Evolutionary conservation across 2,888 invertebrate species (phyloP).

Genomic region (Caenorhabditis angaria): DNA sequence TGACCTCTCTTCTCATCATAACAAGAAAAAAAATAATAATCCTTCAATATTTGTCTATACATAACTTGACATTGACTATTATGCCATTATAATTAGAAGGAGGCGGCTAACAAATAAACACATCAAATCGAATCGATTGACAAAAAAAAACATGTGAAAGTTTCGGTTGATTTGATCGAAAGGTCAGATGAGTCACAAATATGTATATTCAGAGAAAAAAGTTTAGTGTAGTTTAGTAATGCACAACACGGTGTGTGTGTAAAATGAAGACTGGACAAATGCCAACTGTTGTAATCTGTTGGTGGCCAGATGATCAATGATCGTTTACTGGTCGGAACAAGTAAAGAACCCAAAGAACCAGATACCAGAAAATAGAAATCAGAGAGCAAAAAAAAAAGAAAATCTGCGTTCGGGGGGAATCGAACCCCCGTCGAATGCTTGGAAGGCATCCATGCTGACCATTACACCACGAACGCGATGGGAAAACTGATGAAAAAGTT

Average conservation of each 20-base stretch:
- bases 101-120: too few relatives aligned
- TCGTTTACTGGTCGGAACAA: not conserved
- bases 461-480: conserved; percentile 54
- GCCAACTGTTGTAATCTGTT: not conserved
- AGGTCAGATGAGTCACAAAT: too few relatives aligned
- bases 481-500: not conserved
- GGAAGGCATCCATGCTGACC: conserved; percentile 59
- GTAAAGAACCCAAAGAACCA: too few relatives aligned
- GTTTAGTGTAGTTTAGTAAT: too few relatives aligned
- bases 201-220: too few relatives aligned
- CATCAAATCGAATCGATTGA: too few relatives aligned
- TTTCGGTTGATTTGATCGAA: too few relatives aligned
- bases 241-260: too few relatives aligned
- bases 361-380: not conserved
- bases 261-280: not conserved
- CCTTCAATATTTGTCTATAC: not conserved
- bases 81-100: not conserved
- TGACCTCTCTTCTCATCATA: not conserved
- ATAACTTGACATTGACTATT: not conserved
- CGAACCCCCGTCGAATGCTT: conserved; percentile 58
- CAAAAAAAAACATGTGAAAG: too few relatives aligned
- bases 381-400: not conserved
- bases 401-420: conserved; percentile 54
- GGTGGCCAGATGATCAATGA: not conserved
- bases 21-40: too few relatives aligned